Percentiles rank a stretch among this genome's conserved stretches.
Evolutionary conservation across 2,113 vertebrate species (phyloP).

Genomic region (Urocynchramus pylzowi): DNA sequence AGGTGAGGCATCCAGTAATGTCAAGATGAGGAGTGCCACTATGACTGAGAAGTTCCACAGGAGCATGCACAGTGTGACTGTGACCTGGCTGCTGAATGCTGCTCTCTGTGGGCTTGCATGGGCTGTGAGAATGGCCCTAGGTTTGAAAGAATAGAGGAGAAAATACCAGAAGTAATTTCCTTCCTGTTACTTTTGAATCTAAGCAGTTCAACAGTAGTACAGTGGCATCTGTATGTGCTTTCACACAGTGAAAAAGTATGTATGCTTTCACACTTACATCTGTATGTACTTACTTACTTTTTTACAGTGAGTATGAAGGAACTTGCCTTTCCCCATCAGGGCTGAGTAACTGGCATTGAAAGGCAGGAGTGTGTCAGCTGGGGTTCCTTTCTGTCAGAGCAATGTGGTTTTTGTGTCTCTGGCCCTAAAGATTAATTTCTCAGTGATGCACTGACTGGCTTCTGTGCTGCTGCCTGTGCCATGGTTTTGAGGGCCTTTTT

Average conservation of each 20-base stretch:
- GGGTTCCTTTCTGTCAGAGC: background rate
- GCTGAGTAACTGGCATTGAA: background rate
- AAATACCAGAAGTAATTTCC: background rate
- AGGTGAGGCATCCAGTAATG: background rate
- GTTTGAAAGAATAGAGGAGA: background rate
- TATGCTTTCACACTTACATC: too few relatives aligned
- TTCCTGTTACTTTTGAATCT: background rate
- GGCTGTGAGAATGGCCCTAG: background rate
- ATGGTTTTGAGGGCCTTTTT: background rate
- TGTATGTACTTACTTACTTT: background rate
- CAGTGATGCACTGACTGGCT: fast-evolving
- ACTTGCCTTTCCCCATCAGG: fast-evolving
- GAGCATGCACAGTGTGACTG: too few relatives aligned
- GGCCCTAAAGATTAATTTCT: background rate
- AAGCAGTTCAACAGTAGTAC: background rate
- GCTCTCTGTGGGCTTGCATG: background rate
- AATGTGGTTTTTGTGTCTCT: fast-evolving
- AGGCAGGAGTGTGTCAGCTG: background rate
- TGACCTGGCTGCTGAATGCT: background rate
- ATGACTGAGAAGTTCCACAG: background rate
- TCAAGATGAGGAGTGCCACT: background rate
- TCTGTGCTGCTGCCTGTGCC: background rate
- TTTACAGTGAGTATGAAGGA: background rate
- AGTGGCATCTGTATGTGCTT: background rate
- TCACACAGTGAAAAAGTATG: too few relatives aligned